Percentiles rank a stretch among this genome's conserved stretches.
phyloP scores from a whole-genome alignment of 2,113 vertebrate genomes.

The Falco punctatus region DNA sequence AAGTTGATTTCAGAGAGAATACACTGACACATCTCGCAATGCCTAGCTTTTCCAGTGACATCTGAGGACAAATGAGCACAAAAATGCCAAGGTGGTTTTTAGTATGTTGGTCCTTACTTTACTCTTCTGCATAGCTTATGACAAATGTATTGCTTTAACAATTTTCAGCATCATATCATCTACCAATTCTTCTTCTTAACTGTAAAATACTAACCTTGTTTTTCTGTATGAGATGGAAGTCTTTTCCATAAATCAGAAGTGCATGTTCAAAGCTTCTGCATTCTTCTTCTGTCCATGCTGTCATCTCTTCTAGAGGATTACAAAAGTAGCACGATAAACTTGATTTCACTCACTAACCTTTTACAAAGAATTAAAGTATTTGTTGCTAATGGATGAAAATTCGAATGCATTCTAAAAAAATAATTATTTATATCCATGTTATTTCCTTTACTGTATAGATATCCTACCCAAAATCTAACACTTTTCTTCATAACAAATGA shows the following conservation, averaged over 20 bases:
- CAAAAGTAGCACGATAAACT: not conserved
- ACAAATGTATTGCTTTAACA: not conserved
- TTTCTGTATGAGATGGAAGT: slow-evolving; percentile 98
- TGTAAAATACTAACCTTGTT: slow-evolving; percentile 85
- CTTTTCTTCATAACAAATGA: not conserved
- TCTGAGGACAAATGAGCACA: not conserved
- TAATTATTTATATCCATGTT: not conserved
- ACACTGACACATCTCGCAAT: not conserved
- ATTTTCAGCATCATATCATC: not conserved
- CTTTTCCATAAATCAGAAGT: slow-evolving; percentile 95
- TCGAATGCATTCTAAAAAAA: not conserved
- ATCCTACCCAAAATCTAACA: not conserved
- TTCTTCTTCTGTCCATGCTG: slow-evolving; percentile 97
- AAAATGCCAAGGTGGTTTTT: not conserved
- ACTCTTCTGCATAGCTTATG: not conserved
- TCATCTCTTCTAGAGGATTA: slow-evolving; percentile 83
- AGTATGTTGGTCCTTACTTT: not conserved
- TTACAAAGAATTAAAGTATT: not conserved
- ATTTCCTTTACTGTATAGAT: not conserved
- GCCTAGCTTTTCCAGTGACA: not conserved
- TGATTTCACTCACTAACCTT: not conserved
- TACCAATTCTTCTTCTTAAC: not conserved
- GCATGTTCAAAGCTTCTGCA: slow-evolving; percentile 97
- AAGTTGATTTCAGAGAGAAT: not conserved
- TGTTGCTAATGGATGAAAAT: not conserved